Percentiles rank a stretch among this genome's conserved stretches.
These are phyloP conservation scores for Drosophila pachea DNA, from an alignment of 1,140 invertebrate species.

Conservation along the genomic window DNA sequence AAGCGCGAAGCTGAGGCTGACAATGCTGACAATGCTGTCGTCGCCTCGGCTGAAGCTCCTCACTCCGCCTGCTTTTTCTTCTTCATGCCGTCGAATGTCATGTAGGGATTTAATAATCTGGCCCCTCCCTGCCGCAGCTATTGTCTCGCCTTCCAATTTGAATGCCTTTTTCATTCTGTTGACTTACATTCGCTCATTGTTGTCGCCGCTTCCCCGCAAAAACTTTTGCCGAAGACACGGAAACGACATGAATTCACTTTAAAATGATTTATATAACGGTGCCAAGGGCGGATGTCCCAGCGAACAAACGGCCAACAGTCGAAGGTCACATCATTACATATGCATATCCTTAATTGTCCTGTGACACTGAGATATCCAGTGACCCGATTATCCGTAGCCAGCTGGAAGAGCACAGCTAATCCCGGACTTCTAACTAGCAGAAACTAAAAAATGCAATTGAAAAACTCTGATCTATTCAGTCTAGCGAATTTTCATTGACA, in stretches of 20 bases:
- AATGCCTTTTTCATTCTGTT: slow-evolving; percentile 51
- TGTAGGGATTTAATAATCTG: slow-evolving; percentile 71
- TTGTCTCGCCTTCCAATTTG: slow-evolving; percentile 48
- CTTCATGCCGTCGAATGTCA: slow-evolving; percentile 47
- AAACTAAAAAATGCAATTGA: too few relatives aligned
- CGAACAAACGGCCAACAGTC: slow-evolving; percentile 17
- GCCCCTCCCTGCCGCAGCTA: slow-evolving; percentile 30
- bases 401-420: too few relatives aligned
- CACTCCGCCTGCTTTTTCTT: neutral
- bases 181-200: slow-evolving; percentile 64
- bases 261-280: slow-evolving; percentile 48
- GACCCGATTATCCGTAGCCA: neutral
- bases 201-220: slow-evolving; percentile 9
- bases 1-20: slow-evolving; percentile 44
- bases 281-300: slow-evolving; percentile 43
- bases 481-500: too few relatives aligned
- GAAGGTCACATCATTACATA: slow-evolving; percentile 53
- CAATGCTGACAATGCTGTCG: slow-evolving; percentile 59
- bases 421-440: too few relatives aligned
- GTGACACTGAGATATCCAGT: slow-evolving; percentile 27
- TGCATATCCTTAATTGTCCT: slow-evolving; percentile 55
- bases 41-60: slow-evolving; percentile 31
- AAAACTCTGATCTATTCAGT: too few relatives aligned
- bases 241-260: slow-evolving; percentile 42
- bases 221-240: slow-evolving; percentile 26